Percentiles rank a stretch among this genome's conserved stretches.
Evolutionary conservation across 2,797 vertebrate species (phyloP).

Genomic region (Taeniopygia guttata): DNA sequence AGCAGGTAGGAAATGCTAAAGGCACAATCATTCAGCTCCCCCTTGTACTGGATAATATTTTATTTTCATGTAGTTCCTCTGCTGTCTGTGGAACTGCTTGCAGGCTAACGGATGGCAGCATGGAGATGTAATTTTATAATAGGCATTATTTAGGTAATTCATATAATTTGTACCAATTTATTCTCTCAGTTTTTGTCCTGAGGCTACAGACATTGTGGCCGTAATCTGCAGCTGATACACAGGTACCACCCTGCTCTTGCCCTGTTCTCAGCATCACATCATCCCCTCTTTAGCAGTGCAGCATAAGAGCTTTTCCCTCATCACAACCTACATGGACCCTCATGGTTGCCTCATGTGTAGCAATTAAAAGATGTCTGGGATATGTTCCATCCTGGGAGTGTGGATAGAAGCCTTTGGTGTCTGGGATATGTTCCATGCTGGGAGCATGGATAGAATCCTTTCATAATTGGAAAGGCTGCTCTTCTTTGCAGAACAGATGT

Average conservation of each 20-base stretch:
- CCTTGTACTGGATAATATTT: conserved; percentile 8
- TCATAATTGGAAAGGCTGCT: neutral
- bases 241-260: neutral
- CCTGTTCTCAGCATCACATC: neutral
- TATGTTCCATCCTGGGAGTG: neutral
- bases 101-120: neutral
- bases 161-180: conserved; percentile 19
- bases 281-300: neutral
- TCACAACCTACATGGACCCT: neutral
- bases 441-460: neutral
- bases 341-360: neutral
- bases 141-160: conserved; percentile 7
- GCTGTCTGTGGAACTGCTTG: neutral
- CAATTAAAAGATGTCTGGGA: neutral
- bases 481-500: neutral
- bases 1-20: neutral
- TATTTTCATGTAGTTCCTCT: neutral
- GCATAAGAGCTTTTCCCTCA: neutral
- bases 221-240: neutral
- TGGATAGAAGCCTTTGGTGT: neutral
- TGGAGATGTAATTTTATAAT: neutral
- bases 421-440: neutral
- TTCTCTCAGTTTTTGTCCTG: neutral
- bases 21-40: neutral
- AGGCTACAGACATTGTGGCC: neutral